Base-by-base conservation (phyloP, 2,797 vertebrate species). In the Pantherophis vulpinus region DNA sequence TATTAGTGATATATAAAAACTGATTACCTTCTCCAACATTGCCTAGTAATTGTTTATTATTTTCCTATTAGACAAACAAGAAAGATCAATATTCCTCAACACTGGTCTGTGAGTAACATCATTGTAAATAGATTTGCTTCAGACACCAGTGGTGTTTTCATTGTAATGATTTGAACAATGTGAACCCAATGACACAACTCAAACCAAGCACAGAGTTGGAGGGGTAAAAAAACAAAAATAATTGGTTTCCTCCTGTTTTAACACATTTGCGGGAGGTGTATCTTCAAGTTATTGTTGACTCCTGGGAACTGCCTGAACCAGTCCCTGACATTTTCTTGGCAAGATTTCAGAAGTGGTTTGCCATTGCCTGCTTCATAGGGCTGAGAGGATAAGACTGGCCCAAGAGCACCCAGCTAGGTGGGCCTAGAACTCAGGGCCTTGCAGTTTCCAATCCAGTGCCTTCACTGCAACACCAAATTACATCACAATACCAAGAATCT, bases 21-120 rank as follows among this genome's bases (percentile, higher is more conserved):
- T 98, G 99, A 99, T 99, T 99, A 99, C 98, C 98, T 98, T 98
- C 98, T 97, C 97, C 98, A 97, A 97, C 98, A 98, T 98, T 97
- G 97, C 97, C 97, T 98, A 98, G 99, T 99, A 99, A 99, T 99
- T 99, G 98, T 99, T 99, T 99, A 99, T 99, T 99, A 99, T 99
- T 99, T 99, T 99, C 98, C 98, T 99, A 99, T 99, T 99, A 99
- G 98, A 98, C 98, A 99, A 99, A 99, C 98, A 98, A 98, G 98
- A 98, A 98, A 98, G 98, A 99, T 99, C 99, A 98, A 99, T 99
- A 99, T 98, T 98, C 98, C 98, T 98, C 98, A 99, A 98, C 98
- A 98, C 98, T 94, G 98, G 98, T 97, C 98, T 98, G 98, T 99
- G 98, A 99, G 99, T 98, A 98, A 98, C 98, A 98, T 98, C 98